Evolutionary conservation across 2,888 invertebrate genomes (phyloP), one percentile per base, ranked within the genome.

Genomic region (Nomada fucata): DNA sequence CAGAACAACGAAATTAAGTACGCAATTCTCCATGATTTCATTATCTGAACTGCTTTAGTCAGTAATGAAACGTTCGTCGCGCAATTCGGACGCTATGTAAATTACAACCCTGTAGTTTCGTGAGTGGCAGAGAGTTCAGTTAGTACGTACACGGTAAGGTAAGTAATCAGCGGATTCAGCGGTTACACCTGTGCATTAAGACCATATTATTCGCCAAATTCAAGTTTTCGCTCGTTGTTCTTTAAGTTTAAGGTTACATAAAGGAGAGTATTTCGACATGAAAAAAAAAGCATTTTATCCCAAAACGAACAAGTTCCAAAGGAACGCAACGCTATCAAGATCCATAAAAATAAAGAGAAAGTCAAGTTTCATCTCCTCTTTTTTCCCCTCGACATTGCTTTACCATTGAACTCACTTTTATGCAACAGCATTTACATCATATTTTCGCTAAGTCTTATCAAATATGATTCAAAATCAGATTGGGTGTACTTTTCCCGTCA

Each of bases 301-400:
- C 0, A 59, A 59, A 69, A 64, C 29, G n/a, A 29, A 44, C 61
- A 55, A 52, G 64, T 15, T 44, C 36, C 9, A 65, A 61, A 65
- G 65, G 10, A 50, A 26, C 13, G 11, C 52, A 26, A 29, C 53
- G 60, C 36, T 78, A 29, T 60, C 60, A n/a, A 29, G 44, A 15
- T 57, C 20, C 29, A 71, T 79, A 68, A 79, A 65, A 67, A 71
- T 70, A 61, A 79, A 79, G 71, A 61, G 71, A 79, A 79, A 79
- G 79, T 67, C 36, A 26, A 72, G 52, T 71, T 78, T 78, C 61
- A 67, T 71, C 11, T 71, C 23, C 23, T 47, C 10, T n/a, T 20
- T 20, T 67, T 68, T 55, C 9, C 36, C 13, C 23, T 47, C 15
- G 26, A 57, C 53, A 29, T 60, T 13, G 15, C 47, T 65, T 20